Base-by-base conservation (phyloP, 53 echinoderm and acorn worm species). In the Glandiceps talaboti region DNA sequence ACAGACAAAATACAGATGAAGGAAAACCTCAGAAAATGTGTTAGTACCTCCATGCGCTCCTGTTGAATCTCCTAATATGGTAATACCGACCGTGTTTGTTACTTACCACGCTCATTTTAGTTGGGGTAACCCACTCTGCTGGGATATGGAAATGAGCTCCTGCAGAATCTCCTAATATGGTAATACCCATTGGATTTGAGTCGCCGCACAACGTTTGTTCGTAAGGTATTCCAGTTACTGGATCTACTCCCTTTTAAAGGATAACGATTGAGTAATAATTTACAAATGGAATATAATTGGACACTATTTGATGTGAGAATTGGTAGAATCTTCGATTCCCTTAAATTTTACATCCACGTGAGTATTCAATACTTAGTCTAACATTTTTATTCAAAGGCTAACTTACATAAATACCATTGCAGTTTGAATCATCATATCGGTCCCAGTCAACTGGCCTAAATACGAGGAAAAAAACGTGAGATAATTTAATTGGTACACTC, bases 381-480 rank as follows among this genome's bases (percentile, higher is more conserved):
- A n/a, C n/a, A n/a, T n/a, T n/a, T n/a, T n/a, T n/a, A n/a, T n/a
- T n/a, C 64, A 20, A 45, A 45, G 20, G 20, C 6, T 45, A 45
- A 88, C 91, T 91, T 86, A 91, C 91, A 33, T 84, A 86, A 28
- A 91, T 91, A 10, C 91, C 91, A 80, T 91, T 91, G 74, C 91
- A 91, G 82, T 91, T 84, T 1, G 91, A 91, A 77, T 91, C 91
- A 31, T 32, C 33, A 26, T 79, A 33, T 27, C 74, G 76, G 27
- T 88, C 91, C 27, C 85, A 32, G 33, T 86, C 73, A 26, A 87
- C 31, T 0, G 83, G 76, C 32, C 86, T 86, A 12, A n/a, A n/a
- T n/a, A n/a, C n/a, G n/a, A n/a, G n/a, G n/a, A n/a, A n/a, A n/a
- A n/a, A n/a, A n/a, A n/a, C n/a, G n/a, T n/a, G n/a, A n/a, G n/a